Percentiles rank a stretch among this genome's conserved stretches.
Evolutionary conservation across 1,140 invertebrate species (phyloP).

Genomic region (Lepidostoma basale): DNA sequence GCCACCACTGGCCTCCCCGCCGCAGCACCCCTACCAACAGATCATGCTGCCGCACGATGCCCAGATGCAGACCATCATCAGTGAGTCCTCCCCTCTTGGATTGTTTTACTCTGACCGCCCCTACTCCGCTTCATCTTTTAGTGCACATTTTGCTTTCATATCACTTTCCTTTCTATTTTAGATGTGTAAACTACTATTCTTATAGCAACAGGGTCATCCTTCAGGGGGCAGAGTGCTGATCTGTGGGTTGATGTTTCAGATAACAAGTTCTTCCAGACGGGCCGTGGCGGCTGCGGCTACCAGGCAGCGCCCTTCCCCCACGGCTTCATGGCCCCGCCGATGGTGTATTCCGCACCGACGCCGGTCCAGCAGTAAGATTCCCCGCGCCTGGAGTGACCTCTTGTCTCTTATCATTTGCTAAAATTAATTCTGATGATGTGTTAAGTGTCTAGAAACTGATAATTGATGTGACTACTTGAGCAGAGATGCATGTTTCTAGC

Average conservation of each 20-base stretch:
- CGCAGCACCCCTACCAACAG: conserved; percentile 29
- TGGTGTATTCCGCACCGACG: conserved; percentile 58
- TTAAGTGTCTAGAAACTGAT: conserved; percentile 1
- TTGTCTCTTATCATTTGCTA: conserved; percentile 17
- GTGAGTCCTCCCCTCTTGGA: conserved; percentile 22
- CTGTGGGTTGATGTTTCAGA: conserved; percentile 46
- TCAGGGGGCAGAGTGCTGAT: too few relatives aligned
- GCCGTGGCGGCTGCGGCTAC: conserved; percentile 59
- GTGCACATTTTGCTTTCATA: neutral
- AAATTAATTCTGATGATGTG: conserved; percentile 9
- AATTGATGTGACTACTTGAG: conserved; percentile 10
- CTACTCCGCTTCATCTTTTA: neutral
- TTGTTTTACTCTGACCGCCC: neutral
- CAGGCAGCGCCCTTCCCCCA: conserved; percentile 58
- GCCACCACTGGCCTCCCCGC: conserved; percentile 37
- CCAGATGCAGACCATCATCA: conserved; percentile 45
- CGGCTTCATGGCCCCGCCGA: conserved; percentile 53
- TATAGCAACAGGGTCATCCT: too few relatives aligned
- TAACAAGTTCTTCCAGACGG: conserved; percentile 58
- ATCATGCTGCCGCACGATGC: conserved; percentile 43
- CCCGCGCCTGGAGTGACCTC: conserved; percentile 40
- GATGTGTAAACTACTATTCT: too few relatives aligned
- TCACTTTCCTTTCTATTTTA: too few relatives aligned
- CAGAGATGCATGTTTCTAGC: neutral
- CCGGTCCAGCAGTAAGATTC: conserved; percentile 56